Conservation (phyloP, 2,797 vertebrate genomes). For the Chaunax sp. region DNA sequence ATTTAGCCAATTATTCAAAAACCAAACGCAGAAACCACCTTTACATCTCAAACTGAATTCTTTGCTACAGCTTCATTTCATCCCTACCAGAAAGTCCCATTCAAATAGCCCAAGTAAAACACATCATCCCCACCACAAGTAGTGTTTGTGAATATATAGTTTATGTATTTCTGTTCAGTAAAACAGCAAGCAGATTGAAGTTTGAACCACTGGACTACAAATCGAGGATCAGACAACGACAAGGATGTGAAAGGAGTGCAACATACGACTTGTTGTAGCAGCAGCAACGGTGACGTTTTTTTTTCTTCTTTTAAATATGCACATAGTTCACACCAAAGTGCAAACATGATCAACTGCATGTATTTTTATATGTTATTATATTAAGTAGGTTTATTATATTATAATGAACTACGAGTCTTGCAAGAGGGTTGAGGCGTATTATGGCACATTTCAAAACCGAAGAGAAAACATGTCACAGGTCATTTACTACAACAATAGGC, state of each 20-base stretch:
- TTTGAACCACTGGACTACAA: constrained; percentile 75
- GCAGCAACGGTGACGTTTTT: constrained; percentile 75
- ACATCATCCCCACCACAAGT: constrained; percentile 34
- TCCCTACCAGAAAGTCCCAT: constrained; percentile 17
- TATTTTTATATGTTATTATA: constrained; percentile 64
- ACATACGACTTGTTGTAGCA: constrained; percentile 69
- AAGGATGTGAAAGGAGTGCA: constrained; percentile 70
- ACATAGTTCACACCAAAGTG: constrained; percentile 76
- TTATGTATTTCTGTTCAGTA: constrained; percentile 62
- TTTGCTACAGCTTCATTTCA: constrained; percentile 50
- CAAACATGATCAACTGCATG: constrained; percentile 70
- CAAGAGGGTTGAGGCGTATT: constrained; percentile 79
- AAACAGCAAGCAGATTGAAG: constrained; percentile 78
- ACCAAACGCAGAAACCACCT: constrained; percentile 36
- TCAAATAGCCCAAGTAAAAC: constrained; percentile 44
- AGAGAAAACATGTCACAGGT: constrained; percentile 82
- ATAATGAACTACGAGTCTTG: constrained; percentile 79
- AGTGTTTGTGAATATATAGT: constrained; percentile 70
- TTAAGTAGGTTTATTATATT: constrained; percentile 64
- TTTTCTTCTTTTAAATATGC: constrained; percentile 74
- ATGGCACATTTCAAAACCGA: constrained; percentile 86
- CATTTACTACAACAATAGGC: constrained; percentile 83
- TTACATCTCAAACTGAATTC: constrained; percentile 37
- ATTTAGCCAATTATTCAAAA: constrained; percentile 34
- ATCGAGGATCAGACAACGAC: constrained; percentile 73